These are phyloP conservation scores for Desoria tigrina DNA, from an alignment of 2,888 invertebrate genomes.

Conservation along the genomic window DNA sequence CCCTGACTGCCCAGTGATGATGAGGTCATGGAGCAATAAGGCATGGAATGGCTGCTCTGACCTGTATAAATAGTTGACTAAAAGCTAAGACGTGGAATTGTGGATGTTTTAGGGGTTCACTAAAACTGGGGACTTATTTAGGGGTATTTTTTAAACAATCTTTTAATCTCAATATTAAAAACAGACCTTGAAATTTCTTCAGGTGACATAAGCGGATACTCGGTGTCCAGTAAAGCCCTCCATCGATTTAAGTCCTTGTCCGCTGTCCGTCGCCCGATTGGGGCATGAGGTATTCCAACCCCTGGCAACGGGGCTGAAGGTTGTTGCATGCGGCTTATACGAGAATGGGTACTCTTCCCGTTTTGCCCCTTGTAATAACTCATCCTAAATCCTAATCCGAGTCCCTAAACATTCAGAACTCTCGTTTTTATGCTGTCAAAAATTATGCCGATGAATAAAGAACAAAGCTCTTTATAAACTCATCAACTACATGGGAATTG, in stretches of 20 bases:
- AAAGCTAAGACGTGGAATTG: too few relatives aligned
- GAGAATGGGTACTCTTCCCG: too few relatives aligned
- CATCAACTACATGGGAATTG: too few relatives aligned
- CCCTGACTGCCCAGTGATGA: constrained; percentile 31
- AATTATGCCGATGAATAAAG: too few relatives aligned
- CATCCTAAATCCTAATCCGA: background rate
- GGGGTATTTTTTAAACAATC: background rate
- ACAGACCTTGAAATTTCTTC: constrained; percentile 1
- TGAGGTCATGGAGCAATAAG: constrained; percentile 29
- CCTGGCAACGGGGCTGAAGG: background rate
- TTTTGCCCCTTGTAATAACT: background rate
- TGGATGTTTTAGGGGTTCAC: too few relatives aligned
- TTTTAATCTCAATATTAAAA: too few relatives aligned
- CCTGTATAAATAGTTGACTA: too few relatives aligned
- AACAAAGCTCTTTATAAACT: too few relatives aligned
- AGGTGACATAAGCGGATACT: constrained; percentile 8
- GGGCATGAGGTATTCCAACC: constrained; percentile 13
- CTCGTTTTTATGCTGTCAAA: too few relatives aligned
- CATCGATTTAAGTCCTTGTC: constrained; percentile 9
- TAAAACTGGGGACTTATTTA: too few relatives aligned
- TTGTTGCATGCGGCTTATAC: too few relatives aligned
- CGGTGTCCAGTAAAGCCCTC: background rate
- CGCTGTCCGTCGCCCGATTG: background rate
- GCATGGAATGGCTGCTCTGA: constrained; percentile 34
- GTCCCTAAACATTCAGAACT: background rate